Conservation (phyloP, 2,888 invertebrate genomes). For the Eupithecia centaureata region DNA sequence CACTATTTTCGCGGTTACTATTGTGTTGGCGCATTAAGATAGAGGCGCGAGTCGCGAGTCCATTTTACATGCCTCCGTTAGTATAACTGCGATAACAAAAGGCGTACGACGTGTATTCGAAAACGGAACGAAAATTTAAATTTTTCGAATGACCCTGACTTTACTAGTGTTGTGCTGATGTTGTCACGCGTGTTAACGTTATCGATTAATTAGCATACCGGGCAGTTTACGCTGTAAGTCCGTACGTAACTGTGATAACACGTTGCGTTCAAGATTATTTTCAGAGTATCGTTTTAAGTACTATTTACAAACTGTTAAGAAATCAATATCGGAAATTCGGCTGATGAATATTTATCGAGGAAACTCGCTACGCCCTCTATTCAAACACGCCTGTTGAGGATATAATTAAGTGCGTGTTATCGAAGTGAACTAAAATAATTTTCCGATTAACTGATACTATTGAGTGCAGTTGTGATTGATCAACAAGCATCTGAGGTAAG, state of each 20-base stretch:
- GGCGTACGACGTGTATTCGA: conserved; percentile 64
- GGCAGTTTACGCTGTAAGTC: conserved; percentile 42
- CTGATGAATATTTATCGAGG: conserved; percentile 52
- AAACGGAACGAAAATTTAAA: conserved; percentile 38
- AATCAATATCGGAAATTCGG: conserved; percentile 56
- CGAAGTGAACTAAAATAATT: conserved; percentile 41
- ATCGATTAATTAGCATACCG: conserved; percentile 7
- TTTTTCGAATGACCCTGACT: conserved; percentile 33
- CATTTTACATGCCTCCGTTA: conserved; percentile 63
- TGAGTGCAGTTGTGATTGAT: conserved; percentile 18
- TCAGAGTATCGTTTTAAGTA: conserved; percentile 49
- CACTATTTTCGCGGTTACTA: conserved; percentile 67
- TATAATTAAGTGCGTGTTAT: conserved; percentile 51
- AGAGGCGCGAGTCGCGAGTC: conserved; percentile 54
- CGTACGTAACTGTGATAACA: conserved; percentile 27
- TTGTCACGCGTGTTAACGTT: conserved; percentile 36
- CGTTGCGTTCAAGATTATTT: conserved; percentile 39
- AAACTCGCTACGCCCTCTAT: conserved; percentile 58
- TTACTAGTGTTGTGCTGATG: conserved; percentile 44
- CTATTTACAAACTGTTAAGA: conserved; percentile 42
- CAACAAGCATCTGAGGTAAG: conserved; percentile 20
- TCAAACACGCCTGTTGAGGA: conserved; percentile 49
- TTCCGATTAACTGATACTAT: conserved; percentile 24
- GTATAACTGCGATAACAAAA: conserved; percentile 71
- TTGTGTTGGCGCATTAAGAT: conserved; percentile 63